These are phyloP conservation scores for Epinotia nisella DNA, from an alignment of 2,888 invertebrate genomes.

Conservation along the genomic window DNA sequence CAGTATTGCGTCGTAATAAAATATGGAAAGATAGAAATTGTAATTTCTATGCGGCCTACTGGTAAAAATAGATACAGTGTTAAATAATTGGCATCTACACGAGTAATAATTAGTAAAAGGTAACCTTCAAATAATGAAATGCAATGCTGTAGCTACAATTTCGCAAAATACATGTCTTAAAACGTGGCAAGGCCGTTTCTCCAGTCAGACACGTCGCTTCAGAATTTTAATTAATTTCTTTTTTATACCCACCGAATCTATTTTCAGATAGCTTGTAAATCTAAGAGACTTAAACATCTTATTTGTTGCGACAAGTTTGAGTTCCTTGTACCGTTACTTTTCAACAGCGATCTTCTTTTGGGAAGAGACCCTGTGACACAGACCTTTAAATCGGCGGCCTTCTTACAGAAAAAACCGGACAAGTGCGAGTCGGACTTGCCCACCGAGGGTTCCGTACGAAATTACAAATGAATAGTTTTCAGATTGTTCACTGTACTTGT, in stretches of 20 bases:
- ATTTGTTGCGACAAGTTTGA: not conserved
- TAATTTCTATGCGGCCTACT: not conserved
- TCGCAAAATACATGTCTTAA: constrained; percentile 20
- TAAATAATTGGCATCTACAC: not conserved
- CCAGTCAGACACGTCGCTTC: not conserved
- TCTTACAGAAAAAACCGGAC: too few relatives aligned
- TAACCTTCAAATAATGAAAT: constrained; percentile 27
- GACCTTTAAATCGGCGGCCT: too few relatives aligned
- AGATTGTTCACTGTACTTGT: too few relatives aligned
- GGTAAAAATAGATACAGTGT: not conserved
- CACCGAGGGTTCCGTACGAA: too few relatives aligned
- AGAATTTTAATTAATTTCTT: not conserved
- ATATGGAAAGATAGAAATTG: constrained; percentile 6
- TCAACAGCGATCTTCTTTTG: not conserved
- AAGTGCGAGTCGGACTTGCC: too few relatives aligned
- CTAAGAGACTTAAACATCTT: too few relatives aligned
- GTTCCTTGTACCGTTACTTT: not conserved
- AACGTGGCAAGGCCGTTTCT: constrained; percentile 43
- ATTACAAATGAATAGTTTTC: too few relatives aligned
- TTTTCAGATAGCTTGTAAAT: not conserved
- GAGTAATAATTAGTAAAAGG: not conserved
- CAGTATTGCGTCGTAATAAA: not conserved
- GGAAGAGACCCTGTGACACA: too few relatives aligned
- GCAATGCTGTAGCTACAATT: constrained; percentile 7
- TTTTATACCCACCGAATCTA: not conserved